These are phyloP conservation scores for Drosophila hawaiiensis DNA, from an alignment of 2,888 invertebrate species.

Conservation along the genomic window DNA sequence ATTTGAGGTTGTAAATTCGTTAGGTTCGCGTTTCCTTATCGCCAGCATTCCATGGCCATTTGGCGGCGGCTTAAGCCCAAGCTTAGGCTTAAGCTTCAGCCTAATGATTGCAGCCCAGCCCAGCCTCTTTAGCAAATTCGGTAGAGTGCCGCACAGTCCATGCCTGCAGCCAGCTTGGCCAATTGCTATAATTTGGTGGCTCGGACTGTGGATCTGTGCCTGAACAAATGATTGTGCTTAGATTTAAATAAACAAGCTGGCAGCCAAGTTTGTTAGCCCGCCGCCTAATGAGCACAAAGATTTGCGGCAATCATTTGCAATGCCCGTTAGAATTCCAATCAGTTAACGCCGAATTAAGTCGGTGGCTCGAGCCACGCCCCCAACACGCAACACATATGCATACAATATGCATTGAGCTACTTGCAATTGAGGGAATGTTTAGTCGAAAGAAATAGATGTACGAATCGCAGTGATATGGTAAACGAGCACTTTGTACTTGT, in stretches of 20 bases:
- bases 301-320: conserved; percentile 62
- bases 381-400: conserved; percentile 44
- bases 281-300: conserved; percentile 66
- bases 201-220: conserved; percentile 20
- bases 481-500: conserved; percentile 49
- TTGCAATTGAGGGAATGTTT: conserved; percentile 34
- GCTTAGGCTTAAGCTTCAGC: conserved; percentile 37
- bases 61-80: conserved; percentile 20
- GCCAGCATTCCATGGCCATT: conserved; percentile 57
- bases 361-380: conserved; percentile 42
- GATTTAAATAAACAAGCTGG: conserved; percentile 64
- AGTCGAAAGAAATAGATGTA: conserved; percentile 31
- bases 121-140: conserved; percentile 48
- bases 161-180: conserved; percentile 42
- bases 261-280: conserved; percentile 52
- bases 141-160: conserved; percentile 8
- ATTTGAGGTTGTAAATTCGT: conserved; percentile 69
- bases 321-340: conserved; percentile 71
- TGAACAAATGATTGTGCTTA: conserved; percentile 49
- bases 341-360: conserved; percentile 76
- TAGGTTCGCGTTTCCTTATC: conserved; percentile 62
- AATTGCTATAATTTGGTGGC: conserved; percentile 68
- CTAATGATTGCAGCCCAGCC: conserved; percentile 53
- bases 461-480: not conserved
- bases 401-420: conserved; percentile 15